phyloP scores from a whole-genome alignment of 2,797 vertebrate genomes.

The Rallus crepitans region DNA sequence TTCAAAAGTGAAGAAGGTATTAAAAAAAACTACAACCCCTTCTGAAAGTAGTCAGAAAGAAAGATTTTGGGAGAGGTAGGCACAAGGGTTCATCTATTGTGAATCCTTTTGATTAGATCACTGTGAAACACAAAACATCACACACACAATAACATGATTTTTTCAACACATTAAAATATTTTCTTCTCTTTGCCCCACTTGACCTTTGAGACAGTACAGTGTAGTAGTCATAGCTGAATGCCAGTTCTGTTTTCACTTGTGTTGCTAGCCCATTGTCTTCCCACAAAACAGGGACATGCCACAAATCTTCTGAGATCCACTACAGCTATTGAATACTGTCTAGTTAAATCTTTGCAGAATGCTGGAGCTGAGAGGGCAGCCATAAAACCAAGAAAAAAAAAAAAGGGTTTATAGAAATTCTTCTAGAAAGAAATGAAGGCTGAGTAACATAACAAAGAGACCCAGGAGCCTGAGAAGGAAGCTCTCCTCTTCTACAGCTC shows the following conservation, averaged over 20 bases:
- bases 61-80: neutral
- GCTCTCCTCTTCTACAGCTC: neutral
- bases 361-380: neutral
- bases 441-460: neutral
- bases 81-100: neutral
- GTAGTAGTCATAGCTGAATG: neutral
- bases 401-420: neutral
- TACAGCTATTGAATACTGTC: neutral
- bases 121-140: neutral
- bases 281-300: neutral
- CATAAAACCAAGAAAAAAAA: neutral
- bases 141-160: neutral
- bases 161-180: neutral
- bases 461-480: neutral
- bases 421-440: neutral
- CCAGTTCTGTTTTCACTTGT: neutral
- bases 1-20: neutral
- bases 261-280: conserved; percentile 27
- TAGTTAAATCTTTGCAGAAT: neutral
- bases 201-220: neutral
- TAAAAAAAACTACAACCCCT: neutral
- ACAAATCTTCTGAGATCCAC: conserved; percentile 29
- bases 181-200: neutral
- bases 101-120: neutral
- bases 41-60: neutral